A percentile compares a stretch with the other conserved stretches of the same genome.
Conservation (phyloP, 2,797 vertebrate species). For the Botia kubotai region DNA sequence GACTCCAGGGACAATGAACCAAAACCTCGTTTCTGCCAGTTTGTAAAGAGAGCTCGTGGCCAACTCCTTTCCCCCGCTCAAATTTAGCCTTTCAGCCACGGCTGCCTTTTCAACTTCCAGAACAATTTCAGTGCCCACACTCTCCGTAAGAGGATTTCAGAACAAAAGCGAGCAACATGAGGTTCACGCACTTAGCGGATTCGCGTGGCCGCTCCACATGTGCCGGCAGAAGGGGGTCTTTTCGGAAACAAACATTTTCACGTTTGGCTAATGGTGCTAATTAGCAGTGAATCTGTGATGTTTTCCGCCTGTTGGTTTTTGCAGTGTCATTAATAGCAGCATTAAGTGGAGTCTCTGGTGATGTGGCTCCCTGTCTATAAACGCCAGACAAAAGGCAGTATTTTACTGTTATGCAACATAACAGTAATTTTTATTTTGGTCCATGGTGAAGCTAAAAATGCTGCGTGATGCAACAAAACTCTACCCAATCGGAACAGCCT, state of each 20-base stretch:
- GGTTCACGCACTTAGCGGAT: constrained; percentile 3
- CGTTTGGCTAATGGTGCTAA: constrained; percentile 18
- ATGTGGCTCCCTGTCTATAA: neutral
- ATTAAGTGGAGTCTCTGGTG: constrained; percentile 18
- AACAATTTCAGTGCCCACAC: neutral
- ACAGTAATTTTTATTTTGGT: no score
- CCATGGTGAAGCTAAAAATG: no score
- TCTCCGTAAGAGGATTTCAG: constrained; percentile 46
- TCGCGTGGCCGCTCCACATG: neutral
- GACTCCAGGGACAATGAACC: constrained; percentile 32
- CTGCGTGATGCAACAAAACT: no score
- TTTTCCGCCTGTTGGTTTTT: constrained; percentile 40
- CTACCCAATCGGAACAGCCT: no score
- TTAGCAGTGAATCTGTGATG: constrained; percentile 32
- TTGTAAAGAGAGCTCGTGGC: constrained; percentile 7
- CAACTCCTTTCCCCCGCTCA: neutral
- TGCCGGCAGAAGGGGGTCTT: constrained; percentile 25
- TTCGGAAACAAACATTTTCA: constrained; percentile 29
- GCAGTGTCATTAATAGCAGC: constrained; percentile 32
- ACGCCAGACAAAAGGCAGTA: neutral
- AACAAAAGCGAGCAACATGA: constrained; percentile 2
- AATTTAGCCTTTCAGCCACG: constrained; percentile 13
- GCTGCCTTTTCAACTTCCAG: neutral
- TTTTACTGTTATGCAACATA: neutral
- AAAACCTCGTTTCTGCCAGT: neutral